Evolutionary conservation across 2,888 invertebrate genomes (phyloP).

Genomic region (Invenusta paracnida): DNA sequence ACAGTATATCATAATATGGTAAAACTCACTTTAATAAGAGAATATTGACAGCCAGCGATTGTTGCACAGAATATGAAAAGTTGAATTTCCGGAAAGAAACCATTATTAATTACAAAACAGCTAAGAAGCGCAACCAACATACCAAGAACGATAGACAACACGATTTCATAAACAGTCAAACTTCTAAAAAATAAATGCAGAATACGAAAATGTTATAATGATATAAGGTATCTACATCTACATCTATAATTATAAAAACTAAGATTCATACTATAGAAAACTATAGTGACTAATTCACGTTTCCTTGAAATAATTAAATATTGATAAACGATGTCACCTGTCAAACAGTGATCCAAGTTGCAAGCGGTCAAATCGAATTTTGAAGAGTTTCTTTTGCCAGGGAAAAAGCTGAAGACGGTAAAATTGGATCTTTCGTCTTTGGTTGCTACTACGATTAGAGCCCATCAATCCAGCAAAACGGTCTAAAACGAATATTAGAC

Average conservation of each 20-base stretch:
- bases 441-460: neutral
- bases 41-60: constrained; percentile 96
- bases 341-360: constrained; percentile 35
- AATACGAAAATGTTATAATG: neutral
- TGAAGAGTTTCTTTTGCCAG: constrained; percentile 30
- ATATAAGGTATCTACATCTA: too few relatives aligned
- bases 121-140: constrained; percentile 79
- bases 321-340: neutral
- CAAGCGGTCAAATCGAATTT: constrained; percentile 34
- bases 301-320: too few relatives aligned
- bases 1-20: too few relatives aligned
- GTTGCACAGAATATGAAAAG: constrained; percentile 92
- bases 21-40: constrained; percentile 63
- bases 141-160: constrained; percentile 66
- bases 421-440: neutral
- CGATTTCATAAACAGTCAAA: constrained; percentile 28
- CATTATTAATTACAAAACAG: constrained; percentile 73
- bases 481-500: neutral
- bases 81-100: constrained; percentile 83
- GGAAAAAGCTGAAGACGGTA: constrained; percentile 16
- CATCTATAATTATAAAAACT: too few relatives aligned
- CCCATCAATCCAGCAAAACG: neutral
- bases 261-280: too few relatives aligned
- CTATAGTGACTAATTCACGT: too few relatives aligned
- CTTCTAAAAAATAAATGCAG: neutral